Evolutionary conservation across 2,797 vertebrate genomes (phyloP).

Genomic region (Sitta carolinensis): DNA sequence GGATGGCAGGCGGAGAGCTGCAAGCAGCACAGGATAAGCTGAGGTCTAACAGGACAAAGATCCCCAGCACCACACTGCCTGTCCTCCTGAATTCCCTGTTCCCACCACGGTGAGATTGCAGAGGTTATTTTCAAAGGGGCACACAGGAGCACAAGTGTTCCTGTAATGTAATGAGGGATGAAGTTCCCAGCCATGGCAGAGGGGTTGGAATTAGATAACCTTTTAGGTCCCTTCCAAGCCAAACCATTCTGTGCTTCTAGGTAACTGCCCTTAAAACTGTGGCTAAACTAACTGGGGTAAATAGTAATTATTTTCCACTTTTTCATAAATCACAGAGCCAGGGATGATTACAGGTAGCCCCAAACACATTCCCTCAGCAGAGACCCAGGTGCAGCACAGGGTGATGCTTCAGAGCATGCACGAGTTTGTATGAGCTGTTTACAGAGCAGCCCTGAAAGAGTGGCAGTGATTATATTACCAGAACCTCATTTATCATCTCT

Average conservation of each 20-base stretch:
- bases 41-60: background rate
- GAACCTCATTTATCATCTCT: background rate
- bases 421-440: background rate
- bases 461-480: background rate
- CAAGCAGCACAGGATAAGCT: background rate
- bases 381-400: background rate
- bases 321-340: background rate
- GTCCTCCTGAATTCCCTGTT: background rate
- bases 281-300: background rate
- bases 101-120: rapidly evolving
- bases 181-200: background rate
- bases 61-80: background rate
- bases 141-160: background rate
- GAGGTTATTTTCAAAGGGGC: background rate
- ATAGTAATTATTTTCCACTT: background rate
- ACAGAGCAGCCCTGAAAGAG: background rate
- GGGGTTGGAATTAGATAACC: too few species aligned
- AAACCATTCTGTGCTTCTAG: background rate
- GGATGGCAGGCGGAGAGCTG: background rate
- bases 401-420: background rate
- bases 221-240: background rate
- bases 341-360: background rate
- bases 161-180: background rate
- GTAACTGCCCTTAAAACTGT: background rate
- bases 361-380: background rate